Evolutionary conservation across 1,140 invertebrate species (phyloP).

Genomic region (Octopus sinensis): DNA sequence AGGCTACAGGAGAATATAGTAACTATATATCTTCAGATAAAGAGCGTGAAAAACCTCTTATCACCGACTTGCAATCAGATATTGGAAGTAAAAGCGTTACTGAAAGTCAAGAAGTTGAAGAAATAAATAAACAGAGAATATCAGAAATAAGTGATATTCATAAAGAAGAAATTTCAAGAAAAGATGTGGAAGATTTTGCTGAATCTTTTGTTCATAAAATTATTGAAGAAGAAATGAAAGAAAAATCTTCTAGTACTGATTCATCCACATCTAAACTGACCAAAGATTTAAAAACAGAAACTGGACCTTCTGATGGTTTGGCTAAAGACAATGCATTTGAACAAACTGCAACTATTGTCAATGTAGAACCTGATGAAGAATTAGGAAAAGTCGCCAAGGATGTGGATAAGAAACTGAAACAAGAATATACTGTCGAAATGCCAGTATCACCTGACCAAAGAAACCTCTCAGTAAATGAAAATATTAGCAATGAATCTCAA

Average conservation of each 20-base stretch:
- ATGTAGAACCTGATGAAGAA: background rate
- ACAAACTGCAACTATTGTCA: background rate
- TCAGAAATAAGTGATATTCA: too few relatives aligned
- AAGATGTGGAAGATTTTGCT: background rate
- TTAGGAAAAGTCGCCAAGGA: background rate
- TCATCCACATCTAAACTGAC: too few relatives aligned
- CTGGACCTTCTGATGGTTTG: too few relatives aligned
- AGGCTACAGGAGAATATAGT: too few relatives aligned
- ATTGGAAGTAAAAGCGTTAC: too few relatives aligned
- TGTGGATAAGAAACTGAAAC: background rate
- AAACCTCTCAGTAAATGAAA: background rate
- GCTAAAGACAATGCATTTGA: background rate
- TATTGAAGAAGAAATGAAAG: background rate
- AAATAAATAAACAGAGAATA: too few relatives aligned
- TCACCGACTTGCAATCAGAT: too few relatives aligned
- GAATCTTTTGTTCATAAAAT: background rate
- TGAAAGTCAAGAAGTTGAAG: too few relatives aligned
- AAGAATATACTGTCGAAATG: background rate
- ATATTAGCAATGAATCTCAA: background rate
- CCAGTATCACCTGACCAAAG: background rate
- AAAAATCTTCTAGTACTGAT: background rate
- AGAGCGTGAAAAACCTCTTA: too few relatives aligned
- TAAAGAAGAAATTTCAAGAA: too few relatives aligned
- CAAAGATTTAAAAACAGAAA: too few relatives aligned
- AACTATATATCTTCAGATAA: too few relatives aligned